Percentiles rank a stretch among this genome's conserved stretches.
Conservation (phyloP, 2,888 invertebrate genomes). For the Exephanes ischioxanthus region DNA sequence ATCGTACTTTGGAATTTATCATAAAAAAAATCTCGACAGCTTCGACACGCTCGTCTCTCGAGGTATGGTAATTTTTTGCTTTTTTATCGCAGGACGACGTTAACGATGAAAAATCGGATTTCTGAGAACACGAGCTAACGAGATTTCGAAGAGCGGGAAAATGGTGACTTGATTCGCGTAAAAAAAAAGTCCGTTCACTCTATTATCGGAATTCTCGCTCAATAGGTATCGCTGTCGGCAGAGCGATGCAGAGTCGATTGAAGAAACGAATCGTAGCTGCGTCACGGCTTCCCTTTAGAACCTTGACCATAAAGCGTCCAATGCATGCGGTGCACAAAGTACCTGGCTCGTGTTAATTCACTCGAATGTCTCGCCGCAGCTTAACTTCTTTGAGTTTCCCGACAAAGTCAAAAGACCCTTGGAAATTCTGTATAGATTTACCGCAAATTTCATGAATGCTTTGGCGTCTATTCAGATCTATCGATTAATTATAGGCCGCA, state of each 20-base stretch:
- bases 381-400: background rate
- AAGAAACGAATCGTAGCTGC: background rate
- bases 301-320: background rate
- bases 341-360: background rate
- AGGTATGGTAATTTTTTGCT: background rate
- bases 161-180: background rate
- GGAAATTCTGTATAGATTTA: background rate
- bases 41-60: background rate
- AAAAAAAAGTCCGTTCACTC: background rate
- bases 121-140: constrained; percentile 3
- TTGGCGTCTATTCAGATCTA: background rate
- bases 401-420: background rate
- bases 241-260: background rate
- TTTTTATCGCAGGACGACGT: background rate
- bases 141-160: background rate
- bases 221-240: background rate
- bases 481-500: background rate
- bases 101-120: constrained; percentile 3
- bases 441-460: background rate
- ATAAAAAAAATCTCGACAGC: background rate
- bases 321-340: background rate
- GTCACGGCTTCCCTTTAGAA: background rate
- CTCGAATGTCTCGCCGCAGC: background rate
- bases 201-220: background rate
- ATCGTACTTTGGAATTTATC: background rate